These are phyloP conservation scores for Equus przewalskii DNA, from an alignment of 2,113 vertebrate species.

Conservation along the genomic window DNA sequence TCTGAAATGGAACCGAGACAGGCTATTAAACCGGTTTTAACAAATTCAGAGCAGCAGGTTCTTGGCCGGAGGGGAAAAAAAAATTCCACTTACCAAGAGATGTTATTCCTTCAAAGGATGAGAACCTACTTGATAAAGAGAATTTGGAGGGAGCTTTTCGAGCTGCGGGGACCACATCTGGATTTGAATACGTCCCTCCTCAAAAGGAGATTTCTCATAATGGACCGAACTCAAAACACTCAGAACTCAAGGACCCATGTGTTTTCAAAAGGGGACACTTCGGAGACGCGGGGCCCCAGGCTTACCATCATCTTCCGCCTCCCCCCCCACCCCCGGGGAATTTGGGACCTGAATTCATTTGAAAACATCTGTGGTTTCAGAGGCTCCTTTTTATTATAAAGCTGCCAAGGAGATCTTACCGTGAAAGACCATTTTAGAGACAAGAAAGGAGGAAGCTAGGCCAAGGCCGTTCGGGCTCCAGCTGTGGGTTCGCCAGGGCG, in stretches of 20 bases:
- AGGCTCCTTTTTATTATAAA: not conserved
- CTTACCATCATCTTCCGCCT: not conserved
- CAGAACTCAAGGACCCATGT: not conserved
- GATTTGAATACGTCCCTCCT: conserved; percentile 49
- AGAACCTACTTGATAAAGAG: not conserved
- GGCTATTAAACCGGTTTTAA: conserved; percentile 26
- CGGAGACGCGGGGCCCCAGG: not conserved
- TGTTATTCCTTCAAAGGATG: conserved; percentile 25
- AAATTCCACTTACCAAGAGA: conserved; percentile 60
- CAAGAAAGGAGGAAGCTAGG: not conserved
- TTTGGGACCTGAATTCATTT: conserved; percentile 33
- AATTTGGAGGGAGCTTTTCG: conserved; percentile 61
- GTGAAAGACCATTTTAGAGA: not conserved
- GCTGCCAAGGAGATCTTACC: conserved; percentile 9
- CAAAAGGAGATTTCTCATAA: conserved; percentile 67
- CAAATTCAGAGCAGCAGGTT: conserved; percentile 58
- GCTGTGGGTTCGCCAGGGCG: not conserved
- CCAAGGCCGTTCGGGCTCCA: not conserved
- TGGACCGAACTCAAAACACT: conserved; percentile 44
- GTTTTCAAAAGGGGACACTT: conserved; percentile 51
- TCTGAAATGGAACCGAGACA: conserved; percentile 4
- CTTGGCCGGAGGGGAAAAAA: not conserved
- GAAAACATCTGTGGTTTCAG: not conserved
- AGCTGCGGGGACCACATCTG: conserved; percentile 58
- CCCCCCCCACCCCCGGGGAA: not conserved